Evolutionary conservation across 2,888 invertebrate species (phyloP).

Genomic region (Apamea monoglypha): DNA sequence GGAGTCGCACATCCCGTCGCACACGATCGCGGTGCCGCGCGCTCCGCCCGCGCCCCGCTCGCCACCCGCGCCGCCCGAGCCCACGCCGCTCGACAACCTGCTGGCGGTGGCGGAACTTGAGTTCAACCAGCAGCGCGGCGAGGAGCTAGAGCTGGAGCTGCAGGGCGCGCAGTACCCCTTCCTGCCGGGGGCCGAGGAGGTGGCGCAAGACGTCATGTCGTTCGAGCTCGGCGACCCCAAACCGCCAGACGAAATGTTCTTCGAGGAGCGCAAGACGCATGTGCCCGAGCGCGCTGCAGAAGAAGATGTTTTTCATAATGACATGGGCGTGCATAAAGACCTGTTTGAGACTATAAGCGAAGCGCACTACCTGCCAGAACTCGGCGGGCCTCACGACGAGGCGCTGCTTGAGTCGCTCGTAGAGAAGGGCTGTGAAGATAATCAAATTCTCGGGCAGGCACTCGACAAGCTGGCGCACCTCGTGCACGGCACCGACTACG

Average conservation of each 20-base stretch:
- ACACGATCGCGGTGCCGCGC: constrained; percentile 90
- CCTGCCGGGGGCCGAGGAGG: constrained; percentile 80
- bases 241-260: constrained; percentile 81
- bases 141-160: constrained; percentile 76
- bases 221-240: constrained; percentile 84
- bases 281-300: constrained; percentile 72
- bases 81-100: constrained; percentile 91
- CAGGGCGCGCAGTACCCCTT: constrained; percentile 76
- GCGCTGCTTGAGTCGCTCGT: constrained; percentile 91
- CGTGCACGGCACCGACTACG: constrained; percentile 84
- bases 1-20: constrained; percentile 91
- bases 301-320: constrained; percentile 79
- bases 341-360: constrained; percentile 88
- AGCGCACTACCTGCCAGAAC: constrained; percentile 86
- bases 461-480: constrained; percentile 85
- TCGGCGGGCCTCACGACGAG: constrained; percentile 87
- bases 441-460: constrained; percentile 87
- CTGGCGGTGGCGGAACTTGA: constrained; percentile 92
- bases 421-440: constrained; percentile 91
- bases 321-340: constrained; percentile 84
- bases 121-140: constrained; percentile 90
- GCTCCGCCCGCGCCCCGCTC: constrained; percentile 71
- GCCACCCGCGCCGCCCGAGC: constrained; percentile 78
- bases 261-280: constrained; percentile 78
- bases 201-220: constrained; percentile 84